Evolutionary conservation across 2,797 vertebrate species (phyloP), one percentile per base, ranked within the genome.

Genomic region (Onychomys torridus): DNA sequence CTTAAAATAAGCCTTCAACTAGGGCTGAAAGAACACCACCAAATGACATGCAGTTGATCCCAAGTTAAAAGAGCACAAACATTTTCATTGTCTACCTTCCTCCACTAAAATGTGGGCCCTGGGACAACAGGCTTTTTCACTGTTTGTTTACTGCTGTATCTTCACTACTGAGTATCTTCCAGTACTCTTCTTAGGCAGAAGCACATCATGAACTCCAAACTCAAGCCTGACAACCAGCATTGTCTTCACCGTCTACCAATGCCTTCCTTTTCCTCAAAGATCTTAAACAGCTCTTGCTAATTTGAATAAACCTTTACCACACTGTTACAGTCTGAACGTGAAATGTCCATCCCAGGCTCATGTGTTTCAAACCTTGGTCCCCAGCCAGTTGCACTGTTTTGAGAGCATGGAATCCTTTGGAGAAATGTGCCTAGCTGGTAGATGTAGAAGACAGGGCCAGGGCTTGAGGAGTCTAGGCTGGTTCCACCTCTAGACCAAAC

Each of bases 1-100:
- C 46, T 95, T 95, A 96, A 96, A 93, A 14, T 4, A 90, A 46
- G 57, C 21, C 85, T 93, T 86, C 83, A 94, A 90, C 92, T 81
- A 95, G 91, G 40, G 34, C 5, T 63, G 89, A 73, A 75, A 67
- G 73, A 93, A 86, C 23, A 95, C n/a, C 23, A 95, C n/a, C 29
- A 92, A 86, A 85, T 59, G 14, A n/a, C 32, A 73, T 90, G 73
- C 67, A 79, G 92, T 84, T 77, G 65, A 94, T 55, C 76, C 40
- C 63, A 94, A 86, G 34, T 27, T 77, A 81, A 91, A 11, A 21
- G 61, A 82, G 75, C 43, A 87, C 57, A 77, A 27, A 89, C 10
- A 14, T 73, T 52, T 87, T 43, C 59, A 57, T 32, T 83, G 27
- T 81, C 43, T 93, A 8, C 61, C 13, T 93, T 88, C 52, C 69